Evolutionary conservation across 2,888 invertebrate species (phyloP).

Genomic region (Pinctada fucata): DNA sequence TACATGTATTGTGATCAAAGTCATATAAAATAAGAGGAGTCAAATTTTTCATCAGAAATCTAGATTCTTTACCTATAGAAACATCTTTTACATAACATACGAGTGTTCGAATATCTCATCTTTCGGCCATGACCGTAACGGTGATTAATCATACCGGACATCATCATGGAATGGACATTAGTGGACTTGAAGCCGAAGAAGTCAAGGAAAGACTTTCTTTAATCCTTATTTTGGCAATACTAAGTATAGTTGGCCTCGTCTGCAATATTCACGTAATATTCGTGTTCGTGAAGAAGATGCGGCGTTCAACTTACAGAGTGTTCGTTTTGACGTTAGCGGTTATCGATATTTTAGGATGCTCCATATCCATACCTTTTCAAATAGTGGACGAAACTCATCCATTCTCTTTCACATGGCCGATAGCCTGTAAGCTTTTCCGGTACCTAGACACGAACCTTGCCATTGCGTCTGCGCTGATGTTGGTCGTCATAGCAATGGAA

Average conservation of each 20-base stretch:
- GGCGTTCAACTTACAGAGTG: constrained; percentile 43
- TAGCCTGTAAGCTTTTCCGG: constrained; percentile 46
- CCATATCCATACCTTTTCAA: constrained; percentile 50
- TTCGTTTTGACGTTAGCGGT: constrained; percentile 46
- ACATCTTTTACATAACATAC: too few species aligned
- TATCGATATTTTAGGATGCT: constrained; percentile 46
- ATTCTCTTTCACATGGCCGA: constrained; percentile 33
- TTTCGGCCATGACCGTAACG: too few species aligned
- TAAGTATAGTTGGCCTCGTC: constrained; percentile 40
- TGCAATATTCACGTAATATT: constrained; percentile 48
- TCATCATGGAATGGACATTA: constrained; percentile 7
- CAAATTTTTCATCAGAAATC: too few species aligned
- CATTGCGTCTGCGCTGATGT: constrained; percentile 32
- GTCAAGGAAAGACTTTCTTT: constrained; percentile 38
- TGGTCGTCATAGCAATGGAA: constrained; percentile 38
- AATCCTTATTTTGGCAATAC: constrained; percentile 36
- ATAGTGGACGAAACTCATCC: constrained; percentile 49
- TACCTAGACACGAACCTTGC: constrained; percentile 41
- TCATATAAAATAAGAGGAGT: too few species aligned
- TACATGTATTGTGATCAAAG: too few species aligned
- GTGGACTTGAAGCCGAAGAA: constrained; percentile 37
- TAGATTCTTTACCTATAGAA: too few species aligned
- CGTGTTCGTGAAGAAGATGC: constrained; percentile 43
- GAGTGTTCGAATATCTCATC: too few species aligned
- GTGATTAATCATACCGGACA: neutral